phyloP scores from a whole-genome alignment of 2,113 vertebrate genomes.

The Ochotona princeps region DNA sequence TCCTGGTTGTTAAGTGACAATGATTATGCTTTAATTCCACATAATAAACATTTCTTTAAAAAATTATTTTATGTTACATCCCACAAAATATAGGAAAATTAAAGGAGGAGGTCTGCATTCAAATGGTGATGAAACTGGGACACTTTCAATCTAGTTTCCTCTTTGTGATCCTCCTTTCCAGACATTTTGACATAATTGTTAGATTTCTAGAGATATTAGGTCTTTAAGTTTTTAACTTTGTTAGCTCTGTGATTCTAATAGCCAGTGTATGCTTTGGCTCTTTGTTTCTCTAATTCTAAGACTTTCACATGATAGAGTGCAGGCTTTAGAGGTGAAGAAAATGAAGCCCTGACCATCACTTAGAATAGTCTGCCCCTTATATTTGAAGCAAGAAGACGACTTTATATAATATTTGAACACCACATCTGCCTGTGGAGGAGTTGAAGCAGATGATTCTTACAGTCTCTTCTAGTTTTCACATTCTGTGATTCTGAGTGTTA shows the following conservation, averaged over 20 bases:
- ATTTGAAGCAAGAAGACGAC: neutral
- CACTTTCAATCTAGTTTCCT: neutral
- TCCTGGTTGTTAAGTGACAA: neutral
- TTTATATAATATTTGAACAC: neutral
- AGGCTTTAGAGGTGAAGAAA: neutral
- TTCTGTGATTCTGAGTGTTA: slow-evolving; percentile 68
- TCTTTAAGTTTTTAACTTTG: neutral
- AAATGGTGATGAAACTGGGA: neutral
- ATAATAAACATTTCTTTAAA: neutral
- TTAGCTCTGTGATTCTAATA: neutral
- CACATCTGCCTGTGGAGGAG: neutral
- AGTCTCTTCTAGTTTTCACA: slow-evolving; percentile 43
- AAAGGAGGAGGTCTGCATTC: neutral
- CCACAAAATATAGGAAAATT: slow-evolving; percentile 1
- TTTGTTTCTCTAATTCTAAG: neutral
- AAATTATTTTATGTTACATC: neutral
- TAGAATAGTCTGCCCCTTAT: neutral
- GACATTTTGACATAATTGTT: neutral
- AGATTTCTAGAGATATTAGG: neutral
- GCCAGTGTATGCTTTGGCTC: neutral
- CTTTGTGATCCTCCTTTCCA: neutral
- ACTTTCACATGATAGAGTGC: neutral
- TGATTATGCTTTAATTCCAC: too few species aligned
- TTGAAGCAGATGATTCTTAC: slow-evolving; percentile 49
- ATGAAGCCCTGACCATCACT: neutral